These are phyloP conservation scores for Pygoscelis adeliae DNA, from an alignment of 2,113 vertebrate genomes.

Conservation along the genomic window DNA sequence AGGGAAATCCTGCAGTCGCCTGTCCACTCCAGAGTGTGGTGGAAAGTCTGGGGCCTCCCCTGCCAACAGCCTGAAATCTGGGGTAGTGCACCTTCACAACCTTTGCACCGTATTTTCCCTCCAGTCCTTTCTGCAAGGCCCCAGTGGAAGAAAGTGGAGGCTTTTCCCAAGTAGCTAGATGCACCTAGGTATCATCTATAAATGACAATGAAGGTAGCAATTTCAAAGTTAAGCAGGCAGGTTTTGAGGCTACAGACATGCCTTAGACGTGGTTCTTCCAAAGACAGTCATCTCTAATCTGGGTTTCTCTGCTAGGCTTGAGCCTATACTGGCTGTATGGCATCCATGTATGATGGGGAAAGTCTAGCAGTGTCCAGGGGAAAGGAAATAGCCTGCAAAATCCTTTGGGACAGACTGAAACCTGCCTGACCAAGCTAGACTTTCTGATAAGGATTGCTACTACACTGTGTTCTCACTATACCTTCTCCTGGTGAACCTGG, in stretches of 20 bases:
- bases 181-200: neutral
- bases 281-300: neutral
- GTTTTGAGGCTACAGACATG: neutral
- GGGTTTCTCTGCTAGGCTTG: neutral
- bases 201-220: neutral
- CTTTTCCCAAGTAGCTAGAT: neutral
- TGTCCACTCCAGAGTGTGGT: neutral
- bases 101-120: neutral
- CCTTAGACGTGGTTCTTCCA: neutral
- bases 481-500: neutral
- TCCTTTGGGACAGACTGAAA: neutral
- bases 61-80: neutral
- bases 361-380: neutral
- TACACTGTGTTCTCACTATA: rapidly evolving
- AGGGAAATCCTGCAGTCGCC: neutral
- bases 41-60: neutral
- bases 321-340: neutral
- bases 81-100: rapidly evolving
- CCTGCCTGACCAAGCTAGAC: neutral
- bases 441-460: neutral
- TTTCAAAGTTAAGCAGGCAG: neutral
- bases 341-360: rapidly evolving
- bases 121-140: neutral
- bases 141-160: rapidly evolving
- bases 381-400: neutral